Evolutionary conservation across 1,140 invertebrate species (phyloP).

Genomic region (Drosophila oshimai): DNA sequence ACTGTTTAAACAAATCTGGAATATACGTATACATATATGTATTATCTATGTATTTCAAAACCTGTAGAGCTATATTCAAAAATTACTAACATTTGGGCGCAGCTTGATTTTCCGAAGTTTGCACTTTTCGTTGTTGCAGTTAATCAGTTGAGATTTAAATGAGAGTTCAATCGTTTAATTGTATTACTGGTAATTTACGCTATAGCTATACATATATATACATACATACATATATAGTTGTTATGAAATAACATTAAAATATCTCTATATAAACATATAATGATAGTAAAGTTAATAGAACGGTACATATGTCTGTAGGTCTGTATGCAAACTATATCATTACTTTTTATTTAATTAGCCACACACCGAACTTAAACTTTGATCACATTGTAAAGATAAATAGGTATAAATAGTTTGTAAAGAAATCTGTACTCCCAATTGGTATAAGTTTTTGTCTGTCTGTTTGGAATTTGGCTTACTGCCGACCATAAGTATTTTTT

Average conservation of each 20-base stretch:
- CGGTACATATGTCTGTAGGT: slow-evolving; percentile 42
- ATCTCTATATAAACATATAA: slow-evolving; percentile 13
- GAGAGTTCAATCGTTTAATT: slow-evolving; percentile 34
- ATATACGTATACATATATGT: slow-evolving; percentile 26
- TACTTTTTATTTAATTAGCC: background rate
- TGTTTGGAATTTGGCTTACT: background rate
- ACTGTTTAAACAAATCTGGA: slow-evolving; percentile 20
- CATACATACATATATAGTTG: slow-evolving; percentile 13
- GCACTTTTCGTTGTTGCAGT: slow-evolving; percentile 59
- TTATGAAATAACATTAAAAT: no score
- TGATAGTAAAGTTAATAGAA: slow-evolving; percentile 40
- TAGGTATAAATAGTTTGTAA: slow-evolving; percentile 15
- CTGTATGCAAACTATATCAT: slow-evolving; percentile 36
- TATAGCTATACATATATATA: slow-evolving; percentile 27
- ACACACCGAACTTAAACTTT: background rate
- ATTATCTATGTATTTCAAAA: slow-evolving; percentile 41
- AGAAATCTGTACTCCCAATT: background rate
- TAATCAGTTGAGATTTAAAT: slow-evolving; percentile 41
- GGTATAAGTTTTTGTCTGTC: slow-evolving; percentile 1
- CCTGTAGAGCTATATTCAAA: slow-evolving; percentile 21
- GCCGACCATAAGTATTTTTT: background rate
- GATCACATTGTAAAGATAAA: background rate
- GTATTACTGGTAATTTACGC: slow-evolving; percentile 24
- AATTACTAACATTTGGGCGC: slow-evolving; percentile 13
- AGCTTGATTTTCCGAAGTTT: slow-evolving; percentile 48